Base-by-base conservation (phyloP, 2,113 vertebrate species). In the Tetrax tetrax region DNA sequence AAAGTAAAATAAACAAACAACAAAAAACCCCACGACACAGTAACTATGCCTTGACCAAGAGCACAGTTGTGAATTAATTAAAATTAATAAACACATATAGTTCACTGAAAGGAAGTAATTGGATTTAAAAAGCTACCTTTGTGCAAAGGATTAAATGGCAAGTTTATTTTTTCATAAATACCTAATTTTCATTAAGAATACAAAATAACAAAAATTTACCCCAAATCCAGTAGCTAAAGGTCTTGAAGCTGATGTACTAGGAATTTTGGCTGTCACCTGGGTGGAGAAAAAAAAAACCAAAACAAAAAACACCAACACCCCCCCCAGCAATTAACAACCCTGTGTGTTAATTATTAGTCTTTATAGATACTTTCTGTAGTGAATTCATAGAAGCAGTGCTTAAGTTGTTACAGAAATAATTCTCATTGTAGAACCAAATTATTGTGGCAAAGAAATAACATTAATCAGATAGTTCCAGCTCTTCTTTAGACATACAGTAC, bases 221-320 rank as follows among this genome's bases (percentile, higher is more conserved):
- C 98, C 99, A 98, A 98, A 99, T 80, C 98, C 98, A 79, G 99
- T 98, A 83, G 97, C 98, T 95, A 99, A 94, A 68, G 99, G 96
- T 91, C 99, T 98, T 95, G 97, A 98, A 97, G 98, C 98, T 81
- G 99, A 98, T 63, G 99, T 99, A 91, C 98, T 98, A 86, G 99
- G 98, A 96, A 99, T 98, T 97, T 99, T 99, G 79, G 99, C 99
- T 85, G 99, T 99, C 98, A 99, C 97, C 99, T 99, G 94, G 10
- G 78, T 85, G 47, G 93, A 38, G 63, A 89, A 60, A 76, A 43
- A 71, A 21, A 28, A 31, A 48, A 27, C 23, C 24, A 28, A 25
- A n/a, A n/a, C n/a, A n/a, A n/a, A n/a, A n/a, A 29, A 29, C 15
- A 29, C 53, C 11, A 64, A 5, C 10, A 33, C 7, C 17, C 18